These are phyloP conservation scores for Thaumetopoea pityocampa DNA, from an alignment of 1,140 invertebrate species.

Conservation along the genomic window DNA sequence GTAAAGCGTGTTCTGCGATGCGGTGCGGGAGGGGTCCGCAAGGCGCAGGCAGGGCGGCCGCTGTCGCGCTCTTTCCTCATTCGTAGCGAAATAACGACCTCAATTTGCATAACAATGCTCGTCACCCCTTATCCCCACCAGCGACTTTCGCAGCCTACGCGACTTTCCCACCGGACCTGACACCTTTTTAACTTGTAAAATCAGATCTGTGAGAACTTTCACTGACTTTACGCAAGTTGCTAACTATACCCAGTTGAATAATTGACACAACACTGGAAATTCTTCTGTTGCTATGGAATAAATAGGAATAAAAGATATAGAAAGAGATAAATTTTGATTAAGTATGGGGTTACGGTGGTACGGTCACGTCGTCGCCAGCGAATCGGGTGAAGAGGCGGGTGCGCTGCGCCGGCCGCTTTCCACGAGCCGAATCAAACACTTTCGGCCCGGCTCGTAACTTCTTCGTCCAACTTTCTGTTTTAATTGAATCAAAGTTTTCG, in stretches of 20 bases:
- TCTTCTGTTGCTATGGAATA: background rate
- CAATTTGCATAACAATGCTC: constrained; percentile 76
- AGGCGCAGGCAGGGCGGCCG: constrained; percentile 53
- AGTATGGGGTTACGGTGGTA: constrained; percentile 13
- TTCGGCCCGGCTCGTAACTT: constrained; percentile 57
- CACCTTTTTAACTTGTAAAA: constrained; percentile 59
- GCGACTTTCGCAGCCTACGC: constrained; percentile 66
- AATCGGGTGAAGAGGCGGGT: constrained; percentile 2
- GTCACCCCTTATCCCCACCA: constrained; percentile 70
- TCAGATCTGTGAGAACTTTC: constrained; percentile 46
- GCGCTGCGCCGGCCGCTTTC: constrained; percentile 4
- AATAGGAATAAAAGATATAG: constrained; percentile 5
- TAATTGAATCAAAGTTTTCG: constrained; percentile 75
- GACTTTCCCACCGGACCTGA: constrained; percentile 58
- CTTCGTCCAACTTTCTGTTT: constrained; percentile 67
- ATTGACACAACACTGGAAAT: background rate
- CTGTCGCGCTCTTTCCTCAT: constrained; percentile 72
- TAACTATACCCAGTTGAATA: background rate
- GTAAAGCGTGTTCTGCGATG: constrained; percentile 65
- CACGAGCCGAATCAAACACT: constrained; percentile 31
- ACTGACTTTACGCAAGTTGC: constrained; percentile 26
- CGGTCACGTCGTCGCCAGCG: constrained; percentile 15
- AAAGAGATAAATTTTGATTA: constrained; percentile 34
- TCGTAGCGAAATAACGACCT: constrained; percentile 74
- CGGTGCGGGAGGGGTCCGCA: constrained; percentile 47